Base-by-base conservation (phyloP, 35 echinoderm and acorn worm species). In the Hemicentrotus pulcherrimus region DNA sequence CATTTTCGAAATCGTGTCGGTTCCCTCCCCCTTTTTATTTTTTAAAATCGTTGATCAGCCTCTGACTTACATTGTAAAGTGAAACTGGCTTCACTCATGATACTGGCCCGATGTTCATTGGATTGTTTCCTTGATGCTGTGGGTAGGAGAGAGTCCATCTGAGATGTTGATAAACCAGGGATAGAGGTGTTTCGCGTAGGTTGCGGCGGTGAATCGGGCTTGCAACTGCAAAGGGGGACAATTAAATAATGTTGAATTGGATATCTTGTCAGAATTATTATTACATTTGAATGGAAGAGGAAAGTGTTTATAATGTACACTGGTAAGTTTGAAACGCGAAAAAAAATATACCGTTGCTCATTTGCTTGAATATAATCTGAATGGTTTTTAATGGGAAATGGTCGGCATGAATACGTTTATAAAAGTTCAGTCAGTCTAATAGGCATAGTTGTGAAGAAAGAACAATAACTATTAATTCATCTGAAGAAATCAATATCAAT, bases 31-130 rank as follows among this genome's bases (percentile, higher is more conserved):
- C 35, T 41, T 41, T 41, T 41, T 41, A 1, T 1, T 41, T 41
- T 0, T 41, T 41, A 41, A 41, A 41, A 41, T 41, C 35, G 3
- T 41, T 41, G 35, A 41, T 41, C 35, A 41, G 35, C 35, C 35
- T 6, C 0, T 78, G 22, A 94, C 96, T 94, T 94, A 96, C 96
- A 90, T 91, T 85, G 47, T 61, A 96, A 86, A 13, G 96, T 91
- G 9, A 55, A 70, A 46, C 96, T 95, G 32, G 96, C 96, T 52
- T 94, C 88, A 58, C 94, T 96, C 94, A 96, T 95, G 8, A 91
- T 94, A 86, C 96, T 96, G 12, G 47, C 86, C 35, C 96, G 86
- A 61, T 96, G 96, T 92, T 96, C 96, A 31, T 86, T 6, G 30
- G 91, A 50, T 22, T 13, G 32, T 46, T 47, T 47, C 16, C 32